Conservation (phyloP, 2,113 vertebrate species). For the Clarias magur region DNA sequence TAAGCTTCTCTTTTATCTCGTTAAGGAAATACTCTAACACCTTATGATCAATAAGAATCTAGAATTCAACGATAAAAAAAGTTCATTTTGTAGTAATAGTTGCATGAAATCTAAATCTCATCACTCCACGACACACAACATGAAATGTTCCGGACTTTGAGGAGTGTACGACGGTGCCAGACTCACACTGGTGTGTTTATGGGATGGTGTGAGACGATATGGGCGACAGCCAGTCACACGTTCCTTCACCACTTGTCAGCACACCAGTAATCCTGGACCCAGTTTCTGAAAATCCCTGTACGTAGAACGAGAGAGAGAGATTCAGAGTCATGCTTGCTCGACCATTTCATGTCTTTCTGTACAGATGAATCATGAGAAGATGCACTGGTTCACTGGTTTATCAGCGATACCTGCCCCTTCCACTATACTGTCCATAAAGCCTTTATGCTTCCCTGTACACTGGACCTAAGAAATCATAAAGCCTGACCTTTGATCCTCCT, state of each 20-base stretch:
- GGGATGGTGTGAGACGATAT: not conserved
- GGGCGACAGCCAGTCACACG: constrained; percentile 24
- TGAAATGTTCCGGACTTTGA: not conserved
- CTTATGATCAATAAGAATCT: not conserved
- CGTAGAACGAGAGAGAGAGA: not conserved
- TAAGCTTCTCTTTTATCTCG: too few relatives aligned
- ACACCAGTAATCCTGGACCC: not conserved
- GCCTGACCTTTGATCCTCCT: not conserved
- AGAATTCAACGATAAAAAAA: not conserved
- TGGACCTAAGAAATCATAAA: not conserved
- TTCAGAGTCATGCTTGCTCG: not conserved
- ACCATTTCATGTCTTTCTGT: not conserved
- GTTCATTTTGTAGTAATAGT: not conserved
- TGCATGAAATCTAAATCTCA: not conserved
- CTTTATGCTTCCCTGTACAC: not conserved
- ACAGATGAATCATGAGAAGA: not conserved
- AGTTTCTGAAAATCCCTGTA: not conserved
- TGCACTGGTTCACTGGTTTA: not conserved
- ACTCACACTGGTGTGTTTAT: not conserved
- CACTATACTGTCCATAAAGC: not conserved
- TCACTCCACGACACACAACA: too few relatives aligned
- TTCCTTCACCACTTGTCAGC: not conserved
- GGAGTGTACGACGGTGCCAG: not conserved
- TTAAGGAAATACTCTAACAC: not conserved
- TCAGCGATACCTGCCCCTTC: not conserved